Evolutionary conservation across 2,113 vertebrate species (phyloP).

Genomic region (Mohoua ochrocephala): DNA sequence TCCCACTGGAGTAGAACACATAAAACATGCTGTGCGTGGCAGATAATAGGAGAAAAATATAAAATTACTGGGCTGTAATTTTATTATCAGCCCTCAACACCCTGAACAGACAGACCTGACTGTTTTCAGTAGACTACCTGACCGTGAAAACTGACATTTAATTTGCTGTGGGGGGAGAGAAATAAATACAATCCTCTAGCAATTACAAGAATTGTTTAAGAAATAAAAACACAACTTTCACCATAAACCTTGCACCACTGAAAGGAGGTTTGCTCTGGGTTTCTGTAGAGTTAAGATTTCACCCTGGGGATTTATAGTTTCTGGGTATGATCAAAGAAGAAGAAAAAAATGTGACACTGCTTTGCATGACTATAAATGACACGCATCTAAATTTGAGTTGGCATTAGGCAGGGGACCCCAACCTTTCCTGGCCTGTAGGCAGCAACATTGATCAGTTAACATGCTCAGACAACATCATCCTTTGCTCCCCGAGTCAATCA

Average conservation of each 20-base stretch:
- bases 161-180: not conserved
- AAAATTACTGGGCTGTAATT: not conserved
- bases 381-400: conserved; percentile 13
- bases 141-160: not conserved
- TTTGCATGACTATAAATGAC: conserved; percentile 17
- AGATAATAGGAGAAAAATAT: not conserved
- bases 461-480: not conserved
- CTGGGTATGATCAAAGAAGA: conserved; percentile 35
- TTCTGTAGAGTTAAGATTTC: conserved; percentile 16
- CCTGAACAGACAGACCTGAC: not conserved
- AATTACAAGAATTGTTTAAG: not conserved
- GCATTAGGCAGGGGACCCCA: conserved; percentile 29
- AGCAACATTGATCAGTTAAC: not conserved
- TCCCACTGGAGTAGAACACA: not conserved
- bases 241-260: not conserved
- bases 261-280: not conserved
- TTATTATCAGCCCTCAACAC: not conserved
- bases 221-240: not conserved
- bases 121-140: not conserved
- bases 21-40: not conserved
- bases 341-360: not conserved
- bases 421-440: not conserved
- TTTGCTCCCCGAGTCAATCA: not conserved
- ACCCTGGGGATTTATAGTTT: conserved; percentile 19
- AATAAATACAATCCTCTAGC: not conserved